Conservation (phyloP, 2,113 vertebrate genomes). For the Sinocyclocheilus rhinocerous region DNA sequence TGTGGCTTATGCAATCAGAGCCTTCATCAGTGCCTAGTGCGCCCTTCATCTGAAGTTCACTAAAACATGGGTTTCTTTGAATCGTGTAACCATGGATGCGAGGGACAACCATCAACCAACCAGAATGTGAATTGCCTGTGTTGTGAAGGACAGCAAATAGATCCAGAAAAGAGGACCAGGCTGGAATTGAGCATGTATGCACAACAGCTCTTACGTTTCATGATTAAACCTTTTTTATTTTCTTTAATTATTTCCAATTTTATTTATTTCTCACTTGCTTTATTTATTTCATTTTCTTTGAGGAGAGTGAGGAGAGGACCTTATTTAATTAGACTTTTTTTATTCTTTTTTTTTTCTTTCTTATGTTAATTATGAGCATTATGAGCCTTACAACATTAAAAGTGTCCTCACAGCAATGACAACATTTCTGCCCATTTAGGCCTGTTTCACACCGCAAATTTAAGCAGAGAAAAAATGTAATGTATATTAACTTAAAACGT, state of each 20-base stretch:
- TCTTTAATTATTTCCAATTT: background rate
- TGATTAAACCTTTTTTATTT: background rate
- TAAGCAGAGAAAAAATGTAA: no score
- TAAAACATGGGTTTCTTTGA: slow-evolving; percentile 6
- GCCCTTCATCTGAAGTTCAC: slow-evolving; percentile 4
- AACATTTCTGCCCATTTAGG: background rate
- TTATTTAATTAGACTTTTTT: background rate
- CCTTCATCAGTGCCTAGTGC: background rate
- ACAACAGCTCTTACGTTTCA: background rate
- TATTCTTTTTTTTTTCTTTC: background rate
- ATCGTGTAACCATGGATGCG: slow-evolving; percentile 27
- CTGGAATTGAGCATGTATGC: background rate
- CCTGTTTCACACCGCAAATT: slow-evolving; percentile 14
- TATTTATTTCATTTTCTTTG: slow-evolving; percentile 30
- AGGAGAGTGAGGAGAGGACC: slow-evolving; percentile 22
- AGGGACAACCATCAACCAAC: slow-evolving; percentile 10
- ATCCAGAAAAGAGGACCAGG: background rate
- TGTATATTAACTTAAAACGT: no score
- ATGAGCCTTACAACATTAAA: background rate
- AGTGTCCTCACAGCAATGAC: background rate
- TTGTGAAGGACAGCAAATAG: background rate
- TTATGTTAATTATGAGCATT: background rate
- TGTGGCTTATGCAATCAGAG: slow-evolving; percentile 11
- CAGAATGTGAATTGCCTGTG: background rate
- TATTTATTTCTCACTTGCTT: background rate